Conservation (phyloP, 2,797 vertebrate species). For the Crax fasciolata region DNA sequence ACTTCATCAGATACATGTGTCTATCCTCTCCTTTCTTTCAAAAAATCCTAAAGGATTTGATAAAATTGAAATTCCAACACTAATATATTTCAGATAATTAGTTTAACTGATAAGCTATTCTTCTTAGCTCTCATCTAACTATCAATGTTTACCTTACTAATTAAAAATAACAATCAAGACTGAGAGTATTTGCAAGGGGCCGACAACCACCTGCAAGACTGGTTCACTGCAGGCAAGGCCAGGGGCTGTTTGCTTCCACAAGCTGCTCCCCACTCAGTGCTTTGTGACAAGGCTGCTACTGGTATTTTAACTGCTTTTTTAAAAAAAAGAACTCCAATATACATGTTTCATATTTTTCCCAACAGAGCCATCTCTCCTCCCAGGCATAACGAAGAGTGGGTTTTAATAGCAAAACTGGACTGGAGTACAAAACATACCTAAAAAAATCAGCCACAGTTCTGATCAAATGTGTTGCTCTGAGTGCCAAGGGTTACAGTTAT, state of each 20-base stretch:
- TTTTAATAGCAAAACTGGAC: slow-evolving; percentile 43
- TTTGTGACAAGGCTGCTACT: slow-evolving; percentile 4
- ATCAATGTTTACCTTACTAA: neutral
- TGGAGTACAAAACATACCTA: neutral
- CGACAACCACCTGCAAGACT: neutral
- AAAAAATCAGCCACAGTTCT: slow-evolving; percentile 17
- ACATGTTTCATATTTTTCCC: slow-evolving; percentile 33
- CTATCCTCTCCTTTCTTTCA: neutral
- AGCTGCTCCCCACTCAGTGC: neutral
- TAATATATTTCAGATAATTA: neutral
- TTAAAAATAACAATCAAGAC: slow-evolving; percentile 15
- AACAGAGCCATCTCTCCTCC: slow-evolving; percentile 11
- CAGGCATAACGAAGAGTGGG: neutral
- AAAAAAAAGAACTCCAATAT: neutral
- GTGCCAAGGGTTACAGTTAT: neutral
- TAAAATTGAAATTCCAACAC: neutral
- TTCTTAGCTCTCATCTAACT: neutral
- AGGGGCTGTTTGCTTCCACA: neutral
- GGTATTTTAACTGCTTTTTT: slow-evolving; percentile 37
- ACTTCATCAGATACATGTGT: neutral
- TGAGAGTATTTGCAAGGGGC: neutral
- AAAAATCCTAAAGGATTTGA: neutral
- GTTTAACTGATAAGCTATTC: neutral
- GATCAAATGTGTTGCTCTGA: slow-evolving; percentile 39
- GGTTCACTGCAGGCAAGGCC: neutral